phyloP scores from a whole-genome alignment of 1,140 invertebrate genomes.

The Grapholita molesta region DNA sequence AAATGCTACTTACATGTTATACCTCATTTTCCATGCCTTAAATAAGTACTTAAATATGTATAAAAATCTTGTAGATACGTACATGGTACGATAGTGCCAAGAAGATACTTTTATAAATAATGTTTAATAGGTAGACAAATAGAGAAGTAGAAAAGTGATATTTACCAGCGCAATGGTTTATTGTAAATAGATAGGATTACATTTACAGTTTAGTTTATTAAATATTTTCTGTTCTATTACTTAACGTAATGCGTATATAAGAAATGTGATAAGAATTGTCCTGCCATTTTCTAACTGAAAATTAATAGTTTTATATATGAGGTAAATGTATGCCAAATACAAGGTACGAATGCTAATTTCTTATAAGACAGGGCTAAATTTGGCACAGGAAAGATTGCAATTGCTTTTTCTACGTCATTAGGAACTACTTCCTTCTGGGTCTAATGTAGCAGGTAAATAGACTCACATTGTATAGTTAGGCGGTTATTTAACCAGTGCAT shows the following conservation, averaged over 20 bases:
- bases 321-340: not conserved
- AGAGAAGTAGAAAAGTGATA: not conserved
- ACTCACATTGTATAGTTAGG: not conserved
- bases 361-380: constrained; percentile 28
- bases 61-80: not conserved
- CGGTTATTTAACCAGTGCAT: not conserved
- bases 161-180: not conserved
- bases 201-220: not conserved
- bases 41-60: not conserved
- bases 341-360: not conserved
- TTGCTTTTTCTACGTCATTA: constrained; percentile 29
- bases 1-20: constrained; percentile 29
- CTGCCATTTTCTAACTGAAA: not conserved
- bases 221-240: not conserved
- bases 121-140: not conserved
- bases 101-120: not conserved
- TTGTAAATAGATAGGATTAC: not conserved
- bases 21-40: not conserved
- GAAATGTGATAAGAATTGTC: not conserved
- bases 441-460: not conserved
- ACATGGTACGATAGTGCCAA: not conserved
- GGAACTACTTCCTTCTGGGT: constrained; percentile 10
- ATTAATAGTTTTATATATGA: not conserved
- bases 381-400: constrained; percentile 31
- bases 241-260: not conserved